Conservation (phyloP, 2,888 invertebrate genomes). For the Carcina quercana region DNA sequence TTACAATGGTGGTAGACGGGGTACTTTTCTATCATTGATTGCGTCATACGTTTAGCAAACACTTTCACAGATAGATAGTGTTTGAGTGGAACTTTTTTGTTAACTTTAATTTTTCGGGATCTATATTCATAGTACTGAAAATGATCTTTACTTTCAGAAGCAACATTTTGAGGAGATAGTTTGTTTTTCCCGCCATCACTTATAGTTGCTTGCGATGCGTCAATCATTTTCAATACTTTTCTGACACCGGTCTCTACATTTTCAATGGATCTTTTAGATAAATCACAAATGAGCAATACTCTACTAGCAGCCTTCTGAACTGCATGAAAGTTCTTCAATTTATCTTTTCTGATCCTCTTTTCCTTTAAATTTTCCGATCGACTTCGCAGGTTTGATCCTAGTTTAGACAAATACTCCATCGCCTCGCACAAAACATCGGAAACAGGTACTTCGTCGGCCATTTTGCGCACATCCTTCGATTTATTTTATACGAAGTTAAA, state of each 20-base stretch:
- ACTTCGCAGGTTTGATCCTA: constrained; percentile 53
- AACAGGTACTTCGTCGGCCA: constrained; percentile 55
- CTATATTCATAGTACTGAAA: constrained; percentile 2
- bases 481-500: too few species aligned
- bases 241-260: constrained; percentile 57
- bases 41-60: constrained; percentile 33
- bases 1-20: constrained; percentile 54
- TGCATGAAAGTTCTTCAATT: constrained; percentile 51
- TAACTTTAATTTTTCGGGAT: constrained; percentile 35
- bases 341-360: constrained; percentile 48
- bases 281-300: constrained; percentile 57
- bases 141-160: constrained; percentile 3
- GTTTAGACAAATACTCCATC: constrained; percentile 61
- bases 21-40: constrained; percentile 40
- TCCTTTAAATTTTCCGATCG: constrained; percentile 54
- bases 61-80: constrained; percentile 55
- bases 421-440: constrained; percentile 57
- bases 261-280: constrained; percentile 61
- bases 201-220: constrained; percentile 27
- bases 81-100: constrained; percentile 41
- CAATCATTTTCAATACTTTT: constrained; percentile 38
- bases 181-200: constrained; percentile 28
- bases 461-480: too few species aligned
- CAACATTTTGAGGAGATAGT: constrained; percentile 4
- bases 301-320: constrained; percentile 58